Conservation (phyloP, 2,113 vertebrate genomes). For the Alexandromys fortis region DNA sequence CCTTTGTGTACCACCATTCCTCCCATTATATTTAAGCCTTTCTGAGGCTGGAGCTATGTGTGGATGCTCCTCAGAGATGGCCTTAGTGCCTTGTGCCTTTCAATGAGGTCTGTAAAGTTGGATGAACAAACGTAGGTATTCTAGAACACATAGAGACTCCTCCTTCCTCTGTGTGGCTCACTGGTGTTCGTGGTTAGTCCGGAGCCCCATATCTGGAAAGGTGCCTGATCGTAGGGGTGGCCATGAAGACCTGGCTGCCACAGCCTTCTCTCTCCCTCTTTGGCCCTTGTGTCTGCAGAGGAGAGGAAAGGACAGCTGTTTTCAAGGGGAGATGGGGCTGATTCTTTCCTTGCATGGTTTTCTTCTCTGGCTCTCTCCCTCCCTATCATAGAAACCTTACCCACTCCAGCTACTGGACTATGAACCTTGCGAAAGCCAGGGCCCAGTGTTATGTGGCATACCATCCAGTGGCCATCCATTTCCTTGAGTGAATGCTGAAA, state of each 20-base stretch:
- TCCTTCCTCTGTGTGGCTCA: not conserved
- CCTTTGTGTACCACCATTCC: not conserved
- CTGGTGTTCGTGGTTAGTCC: not conserved
- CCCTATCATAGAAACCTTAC: not conserved
- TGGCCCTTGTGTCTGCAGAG: not conserved
- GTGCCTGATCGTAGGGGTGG: not conserved
- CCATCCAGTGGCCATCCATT: not conserved
- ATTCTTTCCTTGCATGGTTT: not conserved
- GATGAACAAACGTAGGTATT: not conserved
- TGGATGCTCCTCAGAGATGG: too few relatives aligned
- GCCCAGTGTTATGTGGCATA: not conserved
- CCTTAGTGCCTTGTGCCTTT: not conserved
- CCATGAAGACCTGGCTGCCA: not conserved
- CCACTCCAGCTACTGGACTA: accelerated
- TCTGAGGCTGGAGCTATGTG: not conserved
- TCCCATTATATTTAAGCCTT: not conserved
- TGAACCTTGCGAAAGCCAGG: not conserved
- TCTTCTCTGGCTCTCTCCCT: not conserved
- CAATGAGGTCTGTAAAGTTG: not conserved
- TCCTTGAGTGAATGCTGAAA: not conserved
- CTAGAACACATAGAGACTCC: not conserved
- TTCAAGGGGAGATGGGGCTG: too few relatives aligned
- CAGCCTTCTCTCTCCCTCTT: not conserved
- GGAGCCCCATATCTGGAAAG: not conserved
- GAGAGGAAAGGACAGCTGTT: not conserved